phyloP scores from a whole-genome alignment of 2,113 vertebrate genomes.

The Archocentrus centrarchus region DNA sequence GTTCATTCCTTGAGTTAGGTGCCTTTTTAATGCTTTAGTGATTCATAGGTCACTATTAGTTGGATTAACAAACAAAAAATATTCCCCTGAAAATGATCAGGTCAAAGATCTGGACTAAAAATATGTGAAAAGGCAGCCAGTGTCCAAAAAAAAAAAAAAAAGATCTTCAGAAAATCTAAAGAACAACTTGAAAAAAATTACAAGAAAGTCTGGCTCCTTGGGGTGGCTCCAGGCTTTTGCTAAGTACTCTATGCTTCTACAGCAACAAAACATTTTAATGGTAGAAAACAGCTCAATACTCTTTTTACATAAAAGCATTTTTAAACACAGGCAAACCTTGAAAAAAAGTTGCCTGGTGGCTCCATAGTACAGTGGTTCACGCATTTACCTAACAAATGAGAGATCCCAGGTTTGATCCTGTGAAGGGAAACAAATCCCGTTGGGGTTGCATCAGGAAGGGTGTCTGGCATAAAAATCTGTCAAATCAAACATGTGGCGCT shows the following conservation, averaged over 20 bases:
- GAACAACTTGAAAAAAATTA: neutral
- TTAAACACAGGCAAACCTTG: no score
- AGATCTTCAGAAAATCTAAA: neutral
- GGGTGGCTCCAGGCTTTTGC: neutral
- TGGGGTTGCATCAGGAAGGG: neutral
- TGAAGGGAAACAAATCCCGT: no score
- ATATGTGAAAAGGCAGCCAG: neutral
- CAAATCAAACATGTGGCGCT: neutral
- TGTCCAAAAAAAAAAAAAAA: neutral
- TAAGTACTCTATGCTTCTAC: neutral
- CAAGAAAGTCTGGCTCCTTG: neutral
- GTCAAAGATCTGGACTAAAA: neutral
- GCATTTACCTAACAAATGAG: neutral
- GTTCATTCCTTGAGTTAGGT: neutral
- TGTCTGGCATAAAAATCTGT: neutral
- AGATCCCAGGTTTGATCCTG: neutral
- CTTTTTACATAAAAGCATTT: neutral
- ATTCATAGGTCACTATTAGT: neutral
- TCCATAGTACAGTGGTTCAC: neutral
- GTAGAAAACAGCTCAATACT: neutral
- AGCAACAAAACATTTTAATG: neutral
- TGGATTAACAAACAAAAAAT: neutral
- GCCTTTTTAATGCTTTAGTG: neutral
- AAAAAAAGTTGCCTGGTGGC: neutral
- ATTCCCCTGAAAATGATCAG: neutral